Conservation (phyloP, 1,140 invertebrate genomes). For the Chironomus striatipennis region DNA sequence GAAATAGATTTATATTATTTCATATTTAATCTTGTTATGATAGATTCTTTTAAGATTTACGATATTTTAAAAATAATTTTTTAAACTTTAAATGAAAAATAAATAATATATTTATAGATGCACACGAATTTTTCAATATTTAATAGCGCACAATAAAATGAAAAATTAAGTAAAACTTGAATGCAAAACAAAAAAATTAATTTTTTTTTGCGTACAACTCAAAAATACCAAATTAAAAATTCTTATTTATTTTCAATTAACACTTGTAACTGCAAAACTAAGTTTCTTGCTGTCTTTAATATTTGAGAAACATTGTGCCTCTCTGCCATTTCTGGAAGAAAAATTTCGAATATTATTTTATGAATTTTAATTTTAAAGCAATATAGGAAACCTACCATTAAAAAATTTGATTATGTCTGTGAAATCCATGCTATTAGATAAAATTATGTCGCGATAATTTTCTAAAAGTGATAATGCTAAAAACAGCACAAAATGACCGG, state of each 20-base stretch:
- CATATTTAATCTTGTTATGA: too few species aligned
- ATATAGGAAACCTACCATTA: slow-evolving; percentile 59
- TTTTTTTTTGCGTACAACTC: too few species aligned
- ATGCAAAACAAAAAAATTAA: too few species aligned
- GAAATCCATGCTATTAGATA: slow-evolving; percentile 94
- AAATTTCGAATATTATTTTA: slow-evolving; percentile 28
- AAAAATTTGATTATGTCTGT: slow-evolving; percentile 98
- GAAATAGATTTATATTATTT: too few species aligned
- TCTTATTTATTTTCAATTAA: slow-evolving; percentile 81
- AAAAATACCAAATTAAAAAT: too few species aligned
- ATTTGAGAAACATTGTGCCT: slow-evolving; percentile 76
- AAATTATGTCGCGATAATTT: slow-evolving; percentile 87
- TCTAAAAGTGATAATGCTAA: slow-evolving; percentile 84
- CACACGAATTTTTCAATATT: too few species aligned
- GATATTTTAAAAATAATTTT: too few species aligned
- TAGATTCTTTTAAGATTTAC: too few species aligned
- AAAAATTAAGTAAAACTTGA: too few species aligned
- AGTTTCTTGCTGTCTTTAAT: slow-evolving; percentile 68
- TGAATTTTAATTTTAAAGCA: slow-evolving; percentile 15
- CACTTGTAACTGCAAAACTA: slow-evolving; percentile 80
- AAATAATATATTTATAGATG: too few species aligned
- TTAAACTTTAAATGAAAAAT: too few species aligned
- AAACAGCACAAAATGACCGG: slow-evolving; percentile 85
- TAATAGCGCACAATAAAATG: too few species aligned
- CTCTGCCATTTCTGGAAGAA: slow-evolving; percentile 86